Conservation (phyloP, 2,797 vertebrate genomes). For the Myotis myotis region DNA sequence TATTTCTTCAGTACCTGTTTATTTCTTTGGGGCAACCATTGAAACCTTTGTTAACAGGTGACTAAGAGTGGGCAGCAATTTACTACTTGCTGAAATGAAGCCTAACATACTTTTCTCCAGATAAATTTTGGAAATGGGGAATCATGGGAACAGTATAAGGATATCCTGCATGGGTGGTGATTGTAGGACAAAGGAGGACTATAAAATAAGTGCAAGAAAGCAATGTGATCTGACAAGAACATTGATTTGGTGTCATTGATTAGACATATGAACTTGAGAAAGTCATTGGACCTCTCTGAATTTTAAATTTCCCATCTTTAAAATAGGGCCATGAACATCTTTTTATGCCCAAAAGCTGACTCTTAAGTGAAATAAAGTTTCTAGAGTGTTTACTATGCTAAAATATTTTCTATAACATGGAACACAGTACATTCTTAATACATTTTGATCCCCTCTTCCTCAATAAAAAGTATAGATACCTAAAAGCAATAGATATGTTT, state of each 20-base stretch:
- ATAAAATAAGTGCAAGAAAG: neutral
- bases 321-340: neutral
- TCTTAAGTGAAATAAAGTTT: neutral
- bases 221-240: neutral
- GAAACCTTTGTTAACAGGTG: neutral
- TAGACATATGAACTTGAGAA: neutral
- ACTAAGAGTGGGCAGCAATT: neutral
- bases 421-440: neutral
- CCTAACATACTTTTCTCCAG: neutral
- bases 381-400: neutral
- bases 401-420: neutral
- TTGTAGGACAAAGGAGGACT: neutral
- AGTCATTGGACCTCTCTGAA: neutral
- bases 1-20: neutral
- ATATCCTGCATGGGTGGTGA: neutral
- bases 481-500: neutral
- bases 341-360: neutral
- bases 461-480: neutral
- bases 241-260: neutral
- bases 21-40: neutral
- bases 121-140: neutral
- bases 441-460: neutral
- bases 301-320: neutral
- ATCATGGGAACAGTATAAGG: neutral
- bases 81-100: neutral